Base-by-base conservation (phyloP, 2,888 invertebrate genomes). In the Conistra vaccinii region DNA sequence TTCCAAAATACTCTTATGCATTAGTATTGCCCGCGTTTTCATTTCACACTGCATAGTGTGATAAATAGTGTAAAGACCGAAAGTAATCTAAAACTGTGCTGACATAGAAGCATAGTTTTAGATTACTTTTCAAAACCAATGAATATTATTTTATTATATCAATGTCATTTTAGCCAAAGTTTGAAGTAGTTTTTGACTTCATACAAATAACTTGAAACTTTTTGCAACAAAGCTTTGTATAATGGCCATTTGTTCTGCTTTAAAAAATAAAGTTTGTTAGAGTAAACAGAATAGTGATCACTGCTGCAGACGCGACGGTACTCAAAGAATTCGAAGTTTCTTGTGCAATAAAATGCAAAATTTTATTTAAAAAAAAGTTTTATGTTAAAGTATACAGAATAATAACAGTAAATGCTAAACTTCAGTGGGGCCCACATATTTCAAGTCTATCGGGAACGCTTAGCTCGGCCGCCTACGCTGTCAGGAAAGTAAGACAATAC, bases 91-190 rank as follows among this genome's bases (percentile, higher is more conserved):
- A 51, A 51, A 51, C 48, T 51, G 48, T 51, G 23, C 48, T 48
- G 7, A 48, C 20, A 20, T 2, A 48, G 20, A 45, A 53, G 14
- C 10, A 32, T 2, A 62, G 35, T 65, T 55, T 65, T 10, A 29
- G 23, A 55, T 57, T 48, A 26, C 39, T 57, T 75, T 77, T 29
- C 12, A n/a, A 48, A 32, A 26, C 23, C 26, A 32, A 20, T 1
- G 9, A 39, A 17, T 26, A 5, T 17, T 17, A 35, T 32, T 55
- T 53, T 42, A 26, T 29, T 75, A 12, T 9, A 51, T 45, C 45
- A 39, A n/a, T 77, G 12, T n/a, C n/a, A 39, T 51, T 57, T 48
- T 14, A 32, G n/a, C 0, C 17, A 32, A 77, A 58, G 39, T 78
- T 58, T 39, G 17, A 67, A 74, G 5, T 20, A 35, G 53, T 48